phyloP scores from a whole-genome alignment of 2,888 invertebrate genomes.

The Tridacna gigas region DNA sequence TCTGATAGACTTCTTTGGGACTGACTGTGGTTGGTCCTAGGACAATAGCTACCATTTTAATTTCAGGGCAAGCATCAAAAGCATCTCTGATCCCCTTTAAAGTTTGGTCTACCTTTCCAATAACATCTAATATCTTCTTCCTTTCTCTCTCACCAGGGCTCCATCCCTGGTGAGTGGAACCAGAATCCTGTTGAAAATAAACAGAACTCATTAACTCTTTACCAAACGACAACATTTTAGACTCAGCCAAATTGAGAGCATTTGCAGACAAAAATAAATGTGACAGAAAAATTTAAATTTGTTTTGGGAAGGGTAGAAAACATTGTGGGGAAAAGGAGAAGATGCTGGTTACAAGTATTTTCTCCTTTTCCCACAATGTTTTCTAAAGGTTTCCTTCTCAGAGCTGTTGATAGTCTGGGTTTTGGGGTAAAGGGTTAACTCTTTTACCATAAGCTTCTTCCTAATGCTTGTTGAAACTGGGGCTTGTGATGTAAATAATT shows the following conservation, averaged over 20 bases:
- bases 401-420: too few relatives aligned
- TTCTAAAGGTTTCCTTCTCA: background rate
- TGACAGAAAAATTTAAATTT: too few relatives aligned
- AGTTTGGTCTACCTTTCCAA: slow-evolving; percentile 65
- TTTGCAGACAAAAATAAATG: background rate
- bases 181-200: background rate
- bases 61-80: slow-evolving; percentile 74
- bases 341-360: background rate
- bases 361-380: background rate
- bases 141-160: slow-evolving; percentile 30
- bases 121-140: slow-evolving; percentile 62
- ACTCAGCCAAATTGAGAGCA: background rate
- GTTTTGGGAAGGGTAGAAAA: background rate
- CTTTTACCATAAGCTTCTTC: too few relatives aligned
- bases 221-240: background rate
- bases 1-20: slow-evolving; percentile 74
- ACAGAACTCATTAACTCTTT: background rate
- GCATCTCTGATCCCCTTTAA: slow-evolving; percentile 62
- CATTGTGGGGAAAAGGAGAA: background rate
- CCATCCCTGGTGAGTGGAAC: background rate
- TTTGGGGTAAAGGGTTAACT: too few relatives aligned
- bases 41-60: slow-evolving; percentile 67
- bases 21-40: slow-evolving; percentile 74
- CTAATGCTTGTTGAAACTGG: too few relatives aligned
- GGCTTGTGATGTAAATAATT: too few relatives aligned